These are phyloP conservation scores for Taenaris catops DNA, from an alignment of 2,888 invertebrate genomes.

Conservation along the genomic window DNA sequence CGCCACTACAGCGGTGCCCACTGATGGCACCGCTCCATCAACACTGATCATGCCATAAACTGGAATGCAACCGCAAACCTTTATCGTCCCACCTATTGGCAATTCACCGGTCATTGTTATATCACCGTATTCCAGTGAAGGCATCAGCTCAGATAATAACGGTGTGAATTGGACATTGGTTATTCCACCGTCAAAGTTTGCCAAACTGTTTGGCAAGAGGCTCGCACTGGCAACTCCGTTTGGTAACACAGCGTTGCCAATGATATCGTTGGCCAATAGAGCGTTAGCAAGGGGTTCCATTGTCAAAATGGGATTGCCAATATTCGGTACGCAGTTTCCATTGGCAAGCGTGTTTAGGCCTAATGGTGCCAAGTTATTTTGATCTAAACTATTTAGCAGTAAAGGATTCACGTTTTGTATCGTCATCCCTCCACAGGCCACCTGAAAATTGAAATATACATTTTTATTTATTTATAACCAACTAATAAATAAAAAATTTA, in stretches of 20 bases:
- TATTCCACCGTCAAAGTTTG: constrained; percentile 21
- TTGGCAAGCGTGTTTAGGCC: constrained; percentile 4
- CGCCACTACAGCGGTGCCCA: constrained; percentile 45
- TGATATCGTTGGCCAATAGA: constrained; percentile 12
- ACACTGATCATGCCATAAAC: constrained; percentile 55
- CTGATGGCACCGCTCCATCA: constrained; percentile 50
- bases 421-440: no score
- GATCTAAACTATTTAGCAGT: constrained; percentile 8
- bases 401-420: constrained; percentile 11
- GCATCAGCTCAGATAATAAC: constrained; percentile 49
- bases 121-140: constrained; percentile 52
- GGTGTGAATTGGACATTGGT: constrained; percentile 40
- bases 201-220: constrained; percentile 12
- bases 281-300: constrained; percentile 10
- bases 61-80: constrained; percentile 55
- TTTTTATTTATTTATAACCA: no score
- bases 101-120: constrained; percentile 49
- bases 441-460: no score
- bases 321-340: constrained; percentile 11
- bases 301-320: constrained; percentile 12
- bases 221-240: constrained; percentile 16
- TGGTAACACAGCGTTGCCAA: constrained; percentile 10
- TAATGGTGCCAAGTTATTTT: constrained; percentile 9
- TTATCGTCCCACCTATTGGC: constrained; percentile 53
- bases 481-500: no score